Conservation (phyloP, 2,113 vertebrate genomes). For the Pelecanus crispus region DNA sequence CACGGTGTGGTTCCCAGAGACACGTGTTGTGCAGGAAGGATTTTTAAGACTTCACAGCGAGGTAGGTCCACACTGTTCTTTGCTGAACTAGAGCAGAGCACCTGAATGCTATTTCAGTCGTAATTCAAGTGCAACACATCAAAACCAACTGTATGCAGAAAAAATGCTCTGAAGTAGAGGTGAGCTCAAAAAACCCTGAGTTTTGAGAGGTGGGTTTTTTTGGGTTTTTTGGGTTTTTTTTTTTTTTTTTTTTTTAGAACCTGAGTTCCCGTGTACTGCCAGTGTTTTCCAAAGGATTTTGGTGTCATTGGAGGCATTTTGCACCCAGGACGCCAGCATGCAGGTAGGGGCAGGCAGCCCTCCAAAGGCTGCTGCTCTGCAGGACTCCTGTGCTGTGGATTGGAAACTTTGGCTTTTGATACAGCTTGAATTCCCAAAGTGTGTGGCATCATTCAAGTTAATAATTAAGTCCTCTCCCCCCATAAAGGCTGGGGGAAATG, state of each 20-base stretch:
- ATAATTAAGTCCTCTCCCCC: not conserved
- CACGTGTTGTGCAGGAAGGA: not conserved
- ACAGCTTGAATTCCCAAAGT: not conserved
- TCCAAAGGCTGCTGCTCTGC: not conserved
- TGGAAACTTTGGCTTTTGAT: not conserved
- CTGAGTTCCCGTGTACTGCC: rapidly evolving
- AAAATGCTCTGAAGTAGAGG: not conserved
- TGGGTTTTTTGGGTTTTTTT: no score
- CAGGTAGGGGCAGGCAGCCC: not conserved
- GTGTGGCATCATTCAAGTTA: not conserved
- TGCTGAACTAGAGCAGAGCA: not conserved
- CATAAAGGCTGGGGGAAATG: not conserved
- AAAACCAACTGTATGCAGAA: rapidly evolving
- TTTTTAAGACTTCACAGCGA: not conserved
- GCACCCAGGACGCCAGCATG: not conserved
- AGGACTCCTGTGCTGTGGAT: not conserved
- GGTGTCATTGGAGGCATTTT: not conserved
- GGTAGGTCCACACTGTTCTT: not conserved
- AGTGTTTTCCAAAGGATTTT: not conserved
- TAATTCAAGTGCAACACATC: not conserved
- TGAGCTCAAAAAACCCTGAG: not conserved
- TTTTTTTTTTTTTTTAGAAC: not conserved
- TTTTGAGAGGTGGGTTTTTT: not conserved
- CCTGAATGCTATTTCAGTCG: not conserved
- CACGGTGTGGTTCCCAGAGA: not conserved